A percentile compares a stretch with the other conserved stretches of the same genome.
Evolutionary conservation across 2,888 invertebrate species (phyloP).

Genomic region (Drosophila recens): DNA sequence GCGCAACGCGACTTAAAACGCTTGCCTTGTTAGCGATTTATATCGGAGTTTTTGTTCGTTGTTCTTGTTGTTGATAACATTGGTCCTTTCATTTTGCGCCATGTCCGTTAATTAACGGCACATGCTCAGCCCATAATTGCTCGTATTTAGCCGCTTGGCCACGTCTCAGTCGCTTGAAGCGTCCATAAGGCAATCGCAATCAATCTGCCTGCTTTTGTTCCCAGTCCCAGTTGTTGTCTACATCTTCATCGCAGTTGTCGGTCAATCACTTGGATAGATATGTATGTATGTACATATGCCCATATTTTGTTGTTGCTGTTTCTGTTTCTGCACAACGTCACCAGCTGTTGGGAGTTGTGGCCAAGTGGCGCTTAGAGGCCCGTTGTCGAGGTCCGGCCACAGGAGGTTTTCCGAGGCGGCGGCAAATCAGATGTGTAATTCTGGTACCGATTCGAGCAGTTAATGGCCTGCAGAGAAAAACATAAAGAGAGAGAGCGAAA

Average conservation of each 20-base stretch:
- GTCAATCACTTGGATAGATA: conserved; percentile 38
- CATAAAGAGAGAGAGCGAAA: conserved; percentile 32
- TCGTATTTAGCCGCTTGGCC: conserved; percentile 40
- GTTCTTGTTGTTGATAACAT: conserved; percentile 19
- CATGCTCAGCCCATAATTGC: conserved; percentile 56
- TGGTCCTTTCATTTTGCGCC: conserved; percentile 33
- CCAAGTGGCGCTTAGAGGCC: conserved; percentile 63
- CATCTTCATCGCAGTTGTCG: conserved; percentile 25
- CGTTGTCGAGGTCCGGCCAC: conserved; percentile 82
- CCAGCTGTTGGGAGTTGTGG: conserved; percentile 19
- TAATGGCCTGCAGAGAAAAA: conserved; percentile 76
- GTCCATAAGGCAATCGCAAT: conserved; percentile 36
- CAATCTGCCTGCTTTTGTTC: conserved; percentile 25
- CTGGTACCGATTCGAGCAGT: conserved; percentile 81
- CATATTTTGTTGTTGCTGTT: conserved; percentile 6
- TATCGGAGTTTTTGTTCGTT: conserved; percentile 23
- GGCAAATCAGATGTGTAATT: conserved; percentile 82
- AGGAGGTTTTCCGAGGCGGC: conserved; percentile 83
- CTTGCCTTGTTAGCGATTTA: conserved; percentile 14
- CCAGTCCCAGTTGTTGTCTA: conserved; percentile 4
- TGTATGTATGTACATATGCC: background rate
- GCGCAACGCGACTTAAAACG: conserved; percentile 11
- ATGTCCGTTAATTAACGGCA: conserved; percentile 40
- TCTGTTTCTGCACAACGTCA: conserved; percentile 20
- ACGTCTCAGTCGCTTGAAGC: conserved; percentile 1